These are phyloP conservation scores for Nomia melanderi DNA, from an alignment of 1,140 invertebrate species.

Conservation along the genomic window DNA sequence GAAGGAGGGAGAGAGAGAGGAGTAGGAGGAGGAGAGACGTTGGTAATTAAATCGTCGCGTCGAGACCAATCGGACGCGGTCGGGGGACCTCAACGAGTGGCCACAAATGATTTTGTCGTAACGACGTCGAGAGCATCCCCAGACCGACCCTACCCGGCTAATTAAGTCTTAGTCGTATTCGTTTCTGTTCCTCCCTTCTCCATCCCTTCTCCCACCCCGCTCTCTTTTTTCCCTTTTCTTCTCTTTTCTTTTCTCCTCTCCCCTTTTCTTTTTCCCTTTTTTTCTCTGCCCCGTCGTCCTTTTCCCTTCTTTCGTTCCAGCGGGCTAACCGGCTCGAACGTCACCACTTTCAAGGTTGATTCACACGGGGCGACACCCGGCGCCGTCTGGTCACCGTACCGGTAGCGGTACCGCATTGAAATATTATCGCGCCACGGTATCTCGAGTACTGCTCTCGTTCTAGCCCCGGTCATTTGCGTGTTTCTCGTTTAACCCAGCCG, in stretches of 20 bases:
- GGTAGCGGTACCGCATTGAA: slow-evolving; percentile 28
- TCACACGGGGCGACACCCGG: slow-evolving; percentile 47
- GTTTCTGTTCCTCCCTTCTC: neutral
- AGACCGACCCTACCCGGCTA: slow-evolving; percentile 54
- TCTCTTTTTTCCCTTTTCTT: too few relatives aligned
- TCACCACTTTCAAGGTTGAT: slow-evolving; percentile 57
- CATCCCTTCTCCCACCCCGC: too few relatives aligned
- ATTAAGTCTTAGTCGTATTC: slow-evolving; percentile 67
- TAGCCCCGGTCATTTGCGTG: slow-evolving; percentile 33
- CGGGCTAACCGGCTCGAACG: slow-evolving; percentile 50
- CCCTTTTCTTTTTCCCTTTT: too few relatives aligned
- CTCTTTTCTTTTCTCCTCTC: too few relatives aligned
- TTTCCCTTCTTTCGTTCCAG: slow-evolving; percentile 40
- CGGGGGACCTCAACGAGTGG: slow-evolving; percentile 58
- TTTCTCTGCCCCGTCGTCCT: too few relatives aligned
- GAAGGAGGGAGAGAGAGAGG: neutral
- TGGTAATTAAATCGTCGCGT: slow-evolving; percentile 74
- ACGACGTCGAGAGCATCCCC: slow-evolving; percentile 59
- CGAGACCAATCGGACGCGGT: slow-evolving; percentile 66
- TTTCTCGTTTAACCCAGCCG: slow-evolving; percentile 30
- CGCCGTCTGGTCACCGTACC: neutral
- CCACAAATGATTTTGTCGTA: slow-evolving; percentile 74
- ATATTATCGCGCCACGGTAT: slow-evolving; percentile 41
- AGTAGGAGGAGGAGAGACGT: slow-evolving; percentile 11
- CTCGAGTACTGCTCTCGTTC: slow-evolving; percentile 36